Evolutionary conservation across 2,113 vertebrate species (phyloP).

Genomic region (Brachirus orientalis): DNA sequence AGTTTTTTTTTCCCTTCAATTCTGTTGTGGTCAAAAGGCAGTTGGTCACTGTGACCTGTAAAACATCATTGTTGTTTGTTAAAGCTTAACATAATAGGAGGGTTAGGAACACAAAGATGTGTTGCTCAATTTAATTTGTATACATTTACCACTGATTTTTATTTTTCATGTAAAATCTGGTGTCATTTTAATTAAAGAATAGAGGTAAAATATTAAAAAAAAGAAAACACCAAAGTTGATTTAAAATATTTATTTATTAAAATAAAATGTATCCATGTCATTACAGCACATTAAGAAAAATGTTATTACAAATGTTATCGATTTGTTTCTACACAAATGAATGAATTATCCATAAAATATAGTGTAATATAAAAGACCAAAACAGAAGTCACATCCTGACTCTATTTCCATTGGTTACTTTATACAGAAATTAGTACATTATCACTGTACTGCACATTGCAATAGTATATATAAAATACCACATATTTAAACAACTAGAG

Average conservation of each 20-base stretch:
- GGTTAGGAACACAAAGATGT: neutral
- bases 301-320: neutral
- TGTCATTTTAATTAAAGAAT: neutral
- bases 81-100: neutral
- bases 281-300: conserved; percentile 34
- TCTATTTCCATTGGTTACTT: conserved; percentile 50
- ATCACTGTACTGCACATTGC: conserved; percentile 15
- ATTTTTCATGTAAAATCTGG: neutral
- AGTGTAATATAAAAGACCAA: conserved; percentile 53
- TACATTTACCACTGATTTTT: neutral
- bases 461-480: conserved; percentile 9
- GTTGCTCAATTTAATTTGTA: neutral
- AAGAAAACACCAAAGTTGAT: neutral
- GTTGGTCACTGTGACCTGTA: neutral
- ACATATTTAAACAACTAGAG: conserved; percentile 35
- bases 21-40: neutral
- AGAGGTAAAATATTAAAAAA: neutral
- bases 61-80: neutral
- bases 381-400: conserved; percentile 46
- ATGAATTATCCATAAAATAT: conserved; percentile 40
- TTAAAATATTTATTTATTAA: conserved; percentile 70
- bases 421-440: conserved; percentile 39
- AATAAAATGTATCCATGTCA: conserved; percentile 64
- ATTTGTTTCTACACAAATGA: conserved; percentile 14
- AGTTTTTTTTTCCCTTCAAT: neutral